phyloP scores from a whole-genome alignment of 2,797 vertebrate species.

The Octomys mimax region DNA sequence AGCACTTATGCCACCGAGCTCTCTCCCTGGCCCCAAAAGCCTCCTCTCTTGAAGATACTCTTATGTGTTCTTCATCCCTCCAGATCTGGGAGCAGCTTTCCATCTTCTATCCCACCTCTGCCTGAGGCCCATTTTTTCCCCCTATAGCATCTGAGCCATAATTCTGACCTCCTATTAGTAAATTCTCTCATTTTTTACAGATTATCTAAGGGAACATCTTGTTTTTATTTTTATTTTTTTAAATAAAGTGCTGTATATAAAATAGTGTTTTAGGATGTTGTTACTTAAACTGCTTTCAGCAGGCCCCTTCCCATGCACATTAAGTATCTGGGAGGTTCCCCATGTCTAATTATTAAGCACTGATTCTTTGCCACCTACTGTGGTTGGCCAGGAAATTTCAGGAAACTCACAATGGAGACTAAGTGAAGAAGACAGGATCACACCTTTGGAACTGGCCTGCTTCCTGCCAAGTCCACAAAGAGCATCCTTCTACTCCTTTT shows the following conservation, averaged over 20 bases:
- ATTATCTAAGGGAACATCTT: background rate
- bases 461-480: background rate
- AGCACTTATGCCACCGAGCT: too few relatives aligned
- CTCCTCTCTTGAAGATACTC: background rate
- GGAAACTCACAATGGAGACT: background rate
- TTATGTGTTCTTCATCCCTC: background rate
- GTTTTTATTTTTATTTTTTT: background rate
- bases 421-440: background rate
- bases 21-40: background rate
- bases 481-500: background rate
- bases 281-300: slow-evolving; percentile 7
- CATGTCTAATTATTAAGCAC: background rate
- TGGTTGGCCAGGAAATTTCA: background rate
- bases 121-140: background rate
- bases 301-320: background rate
- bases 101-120: background rate
- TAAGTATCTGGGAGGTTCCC: background rate
- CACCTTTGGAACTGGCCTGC: background rate
- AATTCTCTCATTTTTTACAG: background rate
- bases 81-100: background rate
- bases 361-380: background rate
- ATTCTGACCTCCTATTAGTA: background rate
- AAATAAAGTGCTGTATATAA: background rate
- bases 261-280: background rate
- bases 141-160: background rate